These are phyloP conservation scores for Clostera curtula DNA, from an alignment of 2,888 invertebrate genomes.

Conservation along the genomic window DNA sequence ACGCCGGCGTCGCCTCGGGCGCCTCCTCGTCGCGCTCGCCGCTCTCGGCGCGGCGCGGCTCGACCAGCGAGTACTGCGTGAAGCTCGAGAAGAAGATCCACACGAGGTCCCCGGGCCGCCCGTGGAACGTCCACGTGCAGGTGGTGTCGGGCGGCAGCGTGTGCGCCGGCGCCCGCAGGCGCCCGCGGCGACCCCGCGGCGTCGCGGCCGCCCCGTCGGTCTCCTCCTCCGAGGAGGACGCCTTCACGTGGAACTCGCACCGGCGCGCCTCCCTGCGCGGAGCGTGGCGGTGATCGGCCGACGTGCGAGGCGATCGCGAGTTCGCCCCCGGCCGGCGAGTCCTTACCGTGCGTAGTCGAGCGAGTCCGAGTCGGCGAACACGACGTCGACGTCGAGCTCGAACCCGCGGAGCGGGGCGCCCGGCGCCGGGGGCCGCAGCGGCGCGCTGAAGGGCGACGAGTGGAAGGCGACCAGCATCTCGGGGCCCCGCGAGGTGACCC, in stretches of 20 bases:
- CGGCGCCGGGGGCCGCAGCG: slow-evolving; percentile 76
- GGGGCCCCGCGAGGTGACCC: slow-evolving; percentile 80
- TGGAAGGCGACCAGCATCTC: slow-evolving; percentile 92
- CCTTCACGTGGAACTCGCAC: slow-evolving; percentile 86
- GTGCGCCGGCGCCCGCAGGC: slow-evolving; percentile 85
- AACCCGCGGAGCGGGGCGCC: slow-evolving; percentile 85
- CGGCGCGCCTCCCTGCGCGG: slow-evolving; percentile 65
- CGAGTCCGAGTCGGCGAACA: slow-evolving; percentile 91
- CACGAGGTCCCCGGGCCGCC: slow-evolving; percentile 84
- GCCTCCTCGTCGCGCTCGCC: slow-evolving; percentile 63
- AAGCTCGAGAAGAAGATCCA: slow-evolving; percentile 93
- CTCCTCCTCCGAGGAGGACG: slow-evolving; percentile 79
- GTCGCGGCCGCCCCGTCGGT: slow-evolving; percentile 67
- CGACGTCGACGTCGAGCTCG: slow-evolving; percentile 88
- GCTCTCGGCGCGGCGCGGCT: slow-evolving; percentile 64
- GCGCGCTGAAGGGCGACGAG: slow-evolving; percentile 88
- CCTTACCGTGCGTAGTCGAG: slow-evolving; percentile 82
- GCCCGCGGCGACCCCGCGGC: slow-evolving; percentile 80
- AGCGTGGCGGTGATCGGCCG: background rate
- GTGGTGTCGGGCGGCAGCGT: slow-evolving; percentile 90
- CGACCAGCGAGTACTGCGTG: slow-evolving; percentile 83
- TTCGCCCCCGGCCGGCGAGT: no score
- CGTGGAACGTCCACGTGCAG: slow-evolving; percentile 89
- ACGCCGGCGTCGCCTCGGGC: slow-evolving; percentile 11
- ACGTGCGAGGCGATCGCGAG: background rate